These are phyloP conservation scores for Drosophila atripex DNA, from an alignment of 2,888 invertebrate species.

Conservation along the genomic window DNA sequence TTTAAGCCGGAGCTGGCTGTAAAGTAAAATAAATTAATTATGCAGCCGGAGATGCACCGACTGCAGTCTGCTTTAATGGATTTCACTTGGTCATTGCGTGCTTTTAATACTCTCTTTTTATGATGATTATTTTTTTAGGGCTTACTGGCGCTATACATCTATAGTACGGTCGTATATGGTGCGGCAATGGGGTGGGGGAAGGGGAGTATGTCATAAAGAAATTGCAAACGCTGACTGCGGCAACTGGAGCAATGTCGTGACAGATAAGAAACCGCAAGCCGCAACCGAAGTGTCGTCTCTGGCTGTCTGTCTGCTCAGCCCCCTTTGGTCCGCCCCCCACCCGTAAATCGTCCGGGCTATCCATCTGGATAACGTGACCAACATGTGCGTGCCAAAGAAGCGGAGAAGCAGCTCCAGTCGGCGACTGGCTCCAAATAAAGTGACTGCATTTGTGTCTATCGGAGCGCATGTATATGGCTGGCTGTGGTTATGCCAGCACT, in stretches of 20 bases:
- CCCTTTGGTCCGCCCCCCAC: constrained; percentile 5
- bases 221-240: constrained; percentile 45
- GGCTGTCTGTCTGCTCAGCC: constrained; percentile 8
- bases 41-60: constrained; percentile 37
- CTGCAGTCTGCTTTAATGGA: constrained; percentile 61
- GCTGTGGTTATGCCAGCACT: constrained; percentile 21
- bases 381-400: constrained; percentile 68
- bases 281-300: constrained; percentile 30
- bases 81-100: constrained; percentile 72
- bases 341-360: constrained; percentile 18
- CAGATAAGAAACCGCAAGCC: constrained; percentile 66
- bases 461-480: constrained; percentile 28
- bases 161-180: background rate
- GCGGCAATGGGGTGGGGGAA: background rate
- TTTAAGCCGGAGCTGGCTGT: constrained; percentile 34
- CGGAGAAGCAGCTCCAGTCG: constrained; percentile 18
- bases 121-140: constrained; percentile 29
- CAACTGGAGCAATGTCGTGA: constrained; percentile 78
- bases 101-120: constrained; percentile 41
- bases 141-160: background rate
- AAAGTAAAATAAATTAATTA: constrained; percentile 59
- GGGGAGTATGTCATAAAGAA: constrained; percentile 44
- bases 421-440: constrained; percentile 65
- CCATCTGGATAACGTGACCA: constrained; percentile 72
- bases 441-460: constrained; percentile 64